These are phyloP conservation scores for Mylabris sibirica DNA, from an alignment of 2,888 invertebrate genomes.

Conservation along the genomic window DNA sequence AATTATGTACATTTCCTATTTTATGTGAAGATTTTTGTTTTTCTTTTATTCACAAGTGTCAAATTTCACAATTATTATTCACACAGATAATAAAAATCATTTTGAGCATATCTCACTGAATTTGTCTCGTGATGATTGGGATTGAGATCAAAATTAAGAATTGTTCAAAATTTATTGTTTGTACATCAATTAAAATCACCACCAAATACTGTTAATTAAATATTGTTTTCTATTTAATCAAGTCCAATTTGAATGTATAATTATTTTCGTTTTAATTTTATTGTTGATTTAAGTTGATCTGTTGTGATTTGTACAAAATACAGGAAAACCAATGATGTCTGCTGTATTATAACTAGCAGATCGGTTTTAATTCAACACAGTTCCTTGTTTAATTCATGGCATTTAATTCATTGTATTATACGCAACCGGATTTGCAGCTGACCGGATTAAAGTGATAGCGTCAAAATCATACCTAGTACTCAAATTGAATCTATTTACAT, in stretches of 20 bases:
- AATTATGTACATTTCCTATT: slow-evolving; percentile 2
- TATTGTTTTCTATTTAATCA: background rate
- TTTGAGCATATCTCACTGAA: background rate
- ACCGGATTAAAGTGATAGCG: slow-evolving; percentile 11
- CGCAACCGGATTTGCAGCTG: background rate
- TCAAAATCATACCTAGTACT: slow-evolving; percentile 9
- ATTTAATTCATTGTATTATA: slow-evolving; percentile 24
- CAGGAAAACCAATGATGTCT: background rate
- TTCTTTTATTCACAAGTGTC: background rate
- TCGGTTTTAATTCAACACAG: slow-evolving; percentile 23
- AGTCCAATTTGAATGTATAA: background rate
- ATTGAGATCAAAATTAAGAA: background rate
- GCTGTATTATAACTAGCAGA: background rate
- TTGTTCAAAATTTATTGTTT: background rate
- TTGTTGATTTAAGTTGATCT: background rate
- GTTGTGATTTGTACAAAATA: background rate
- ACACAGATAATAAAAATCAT: background rate
- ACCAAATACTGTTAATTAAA: background rate
- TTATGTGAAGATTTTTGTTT: background rate
- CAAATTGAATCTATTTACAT: slow-evolving; percentile 5
- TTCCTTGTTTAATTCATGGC: slow-evolving; percentile 33
- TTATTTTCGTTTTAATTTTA: background rate
- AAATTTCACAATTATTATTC: background rate
- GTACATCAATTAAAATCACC: too few species aligned
- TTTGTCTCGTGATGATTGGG: too few species aligned